Base-by-base conservation (phyloP, 2,113 vertebrate genomes). In the Callipepla californica region DNA sequence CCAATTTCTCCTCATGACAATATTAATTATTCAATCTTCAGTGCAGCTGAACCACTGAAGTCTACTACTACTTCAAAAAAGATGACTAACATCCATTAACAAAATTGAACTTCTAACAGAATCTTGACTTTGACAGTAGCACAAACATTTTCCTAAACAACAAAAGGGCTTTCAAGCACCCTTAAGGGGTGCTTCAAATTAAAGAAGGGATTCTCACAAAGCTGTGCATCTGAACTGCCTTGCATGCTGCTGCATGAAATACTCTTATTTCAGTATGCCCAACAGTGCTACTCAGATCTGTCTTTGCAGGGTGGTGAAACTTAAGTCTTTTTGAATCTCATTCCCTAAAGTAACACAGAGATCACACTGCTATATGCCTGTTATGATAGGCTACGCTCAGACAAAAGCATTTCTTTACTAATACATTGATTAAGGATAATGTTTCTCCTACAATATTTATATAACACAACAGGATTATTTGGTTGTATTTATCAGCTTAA, bases 1-100 rank as follows among this genome's bases (percentile, higher is more conserved):
- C 69, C 72, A 51, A 69, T 66, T 92, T 90, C 32, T 87, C 67
- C 70, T 84, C 36, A 51, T 9, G 73, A 50, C 40, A 95, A 82
- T 79, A 74, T 85, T 38, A 73, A 69, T 91, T 28, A 80, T 61
- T 83, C 69, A n/a, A 32, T 19, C 61, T 90, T 69, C 68, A 74
- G 23, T 66, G 45, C 48, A 89, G 48, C 3, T 65, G n/a, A 89
- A 85, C 73, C 80, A 63, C 47, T 59, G 44, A 91, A 34, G 77
- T 30, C 18, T 75, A 45, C 14, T 32, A 7, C 34, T 47, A 34
- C 9, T 86, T 50, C 10, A 63, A 65, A 78, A 89, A 59, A 81
- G 11, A 92, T 32, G 55, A 84, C 50, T 51, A 51, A 76, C 45
- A 7, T 1, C 25, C 16, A 30, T 42, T 57, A 85, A 57, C 17